Base-by-base conservation (phyloP, 2,113 vertebrate genomes). In the Martes martes region DNA sequence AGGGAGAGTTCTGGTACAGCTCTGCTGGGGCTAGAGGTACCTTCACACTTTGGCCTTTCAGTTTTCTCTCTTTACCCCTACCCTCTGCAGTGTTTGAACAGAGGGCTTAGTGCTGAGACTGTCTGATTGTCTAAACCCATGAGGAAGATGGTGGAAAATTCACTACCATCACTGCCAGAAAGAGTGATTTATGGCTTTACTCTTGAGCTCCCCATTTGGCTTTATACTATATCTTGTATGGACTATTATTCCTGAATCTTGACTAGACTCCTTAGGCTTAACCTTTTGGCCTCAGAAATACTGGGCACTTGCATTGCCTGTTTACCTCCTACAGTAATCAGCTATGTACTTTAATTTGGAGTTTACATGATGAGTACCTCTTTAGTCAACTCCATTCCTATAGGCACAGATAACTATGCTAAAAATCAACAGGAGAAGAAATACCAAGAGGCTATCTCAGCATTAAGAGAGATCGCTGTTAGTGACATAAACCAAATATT, bases 201-300 rank as follows among this genome's bases (percentile, higher is more conserved):
- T 74, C 90, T 88, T 82, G 81, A 96, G 55, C 47, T 96, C 65
- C 47, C 39, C 26, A 13, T 95, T 86, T 86, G 81, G 33, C 50
- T 80, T 86, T 42, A 19, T n/a, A 61, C 18, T 82, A 5, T 55
- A 82, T 45, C 57, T 88, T 57, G 28, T 76, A 18, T 55, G 57
- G 31, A 45, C 67, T 65, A 82, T 92, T 74, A 88, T 96, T 88
- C 36, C 57, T 74, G 74, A 88, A 88, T 74, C 57, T 96, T 92
- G 65, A 57, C 65, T 74, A 55, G 42, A 81, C 36, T 88, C 36
- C 78, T 55, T 21, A 80, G 69, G 55, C 76, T 82, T 74, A 88
- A 55, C 15, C 13, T 74, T 65, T 65, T 65, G 83, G n/a, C 84
- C 65, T 82, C 47, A 74, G 52, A 74, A 88, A 88, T 81, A 57